Conservation (phyloP, 2,888 invertebrate species). For the Carcina quercana region DNA sequence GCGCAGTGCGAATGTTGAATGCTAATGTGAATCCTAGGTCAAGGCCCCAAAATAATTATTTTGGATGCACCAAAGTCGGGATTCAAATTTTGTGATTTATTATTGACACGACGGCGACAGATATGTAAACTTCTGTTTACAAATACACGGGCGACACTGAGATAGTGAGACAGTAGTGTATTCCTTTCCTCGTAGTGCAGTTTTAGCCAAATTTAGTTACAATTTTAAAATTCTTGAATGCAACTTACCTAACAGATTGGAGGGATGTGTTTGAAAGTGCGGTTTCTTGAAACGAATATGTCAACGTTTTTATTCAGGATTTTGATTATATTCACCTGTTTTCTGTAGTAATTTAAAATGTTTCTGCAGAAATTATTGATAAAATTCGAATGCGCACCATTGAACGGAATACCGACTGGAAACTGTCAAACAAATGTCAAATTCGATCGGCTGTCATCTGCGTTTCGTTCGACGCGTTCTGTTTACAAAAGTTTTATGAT, state of each 20-base stretch:
- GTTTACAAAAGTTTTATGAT: too few species aligned
- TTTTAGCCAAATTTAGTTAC: slow-evolving; percentile 10
- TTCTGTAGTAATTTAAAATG: slow-evolving; percentile 10
- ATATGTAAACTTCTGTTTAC: neutral
- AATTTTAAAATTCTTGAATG: slow-evolving; percentile 10
- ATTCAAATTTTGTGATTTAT: neutral
- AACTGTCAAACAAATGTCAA: slow-evolving; percentile 29
- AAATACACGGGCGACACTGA: slow-evolving; percentile 13
- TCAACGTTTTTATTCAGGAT: slow-evolving; percentile 25
- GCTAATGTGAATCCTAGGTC: slow-evolving; percentile 46
- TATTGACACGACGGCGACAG: neutral
- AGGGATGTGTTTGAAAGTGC: slow-evolving; percentile 25
- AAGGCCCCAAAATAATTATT: slow-evolving; percentile 46
- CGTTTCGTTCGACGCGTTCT: slow-evolving; percentile 17
- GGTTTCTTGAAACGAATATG: slow-evolving; percentile 12
- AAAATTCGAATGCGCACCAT: slow-evolving; percentile 35
- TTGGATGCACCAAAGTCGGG: slow-evolving; percentile 26
- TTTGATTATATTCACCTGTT: slow-evolving; percentile 9
- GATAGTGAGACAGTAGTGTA: slow-evolving; percentile 16
- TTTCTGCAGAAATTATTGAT: slow-evolving; percentile 17
- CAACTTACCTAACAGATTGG: slow-evolving; percentile 40
- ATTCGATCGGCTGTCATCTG: slow-evolving; percentile 22
- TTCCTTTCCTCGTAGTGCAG: slow-evolving; percentile 30
- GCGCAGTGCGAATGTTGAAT: slow-evolving; percentile 35
- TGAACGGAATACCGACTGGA: slow-evolving; percentile 43